phyloP scores from a whole-genome alignment of 92 coral and sea anemone genomes.

The Scolanthus callimorphus region DNA sequence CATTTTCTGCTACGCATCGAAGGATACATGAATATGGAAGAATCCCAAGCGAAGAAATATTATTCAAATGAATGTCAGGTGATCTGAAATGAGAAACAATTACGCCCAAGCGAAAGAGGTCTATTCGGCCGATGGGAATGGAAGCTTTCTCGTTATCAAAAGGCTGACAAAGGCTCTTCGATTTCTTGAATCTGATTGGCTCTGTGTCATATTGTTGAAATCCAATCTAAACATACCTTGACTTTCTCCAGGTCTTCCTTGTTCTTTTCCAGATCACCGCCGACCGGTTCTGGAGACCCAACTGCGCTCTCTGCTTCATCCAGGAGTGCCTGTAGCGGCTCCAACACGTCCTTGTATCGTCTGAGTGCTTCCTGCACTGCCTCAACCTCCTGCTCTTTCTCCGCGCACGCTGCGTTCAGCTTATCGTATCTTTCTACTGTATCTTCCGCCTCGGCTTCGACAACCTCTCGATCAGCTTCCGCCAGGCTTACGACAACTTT shows the following conservation, averaged over 20 bases:
- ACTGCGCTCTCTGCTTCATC: slow-evolving; percentile 57
- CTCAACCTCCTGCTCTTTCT: slow-evolving; percentile 48
- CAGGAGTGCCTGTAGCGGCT: slow-evolving; percentile 64
- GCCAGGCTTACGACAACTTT: slow-evolving; percentile 63
- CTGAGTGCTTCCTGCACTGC: slow-evolving; percentile 45
- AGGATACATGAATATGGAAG: too few species aligned
- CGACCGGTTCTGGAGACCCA: slow-evolving; percentile 53
- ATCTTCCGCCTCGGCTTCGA: slow-evolving; percentile 64
- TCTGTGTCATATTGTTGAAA: too few species aligned
- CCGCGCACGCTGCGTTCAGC: slow-evolving; percentile 57
- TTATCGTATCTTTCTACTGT: slow-evolving; percentile 76
- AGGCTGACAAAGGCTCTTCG: too few species aligned
- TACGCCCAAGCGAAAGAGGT: too few species aligned
- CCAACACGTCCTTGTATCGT: slow-evolving; percentile 46
- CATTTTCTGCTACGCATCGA: too few species aligned
- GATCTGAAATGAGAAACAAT: too few species aligned
- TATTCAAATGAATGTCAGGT: too few species aligned
- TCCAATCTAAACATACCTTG: too few species aligned
- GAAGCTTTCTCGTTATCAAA: too few species aligned
- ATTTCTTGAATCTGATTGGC: too few species aligned
- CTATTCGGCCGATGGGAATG: too few species aligned
- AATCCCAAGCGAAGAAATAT: too few species aligned
- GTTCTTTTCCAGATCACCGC: slow-evolving; percentile 83
- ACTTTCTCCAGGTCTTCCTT: slow-evolving; percentile 67
- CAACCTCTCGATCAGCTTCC: slow-evolving; percentile 63